A percentile compares a stretch with the other conserved stretches of the same genome.
Evolutionary conservation across 1,140 invertebrate species (phyloP).

Genomic region (Rhizoglyphus robini): DNA sequence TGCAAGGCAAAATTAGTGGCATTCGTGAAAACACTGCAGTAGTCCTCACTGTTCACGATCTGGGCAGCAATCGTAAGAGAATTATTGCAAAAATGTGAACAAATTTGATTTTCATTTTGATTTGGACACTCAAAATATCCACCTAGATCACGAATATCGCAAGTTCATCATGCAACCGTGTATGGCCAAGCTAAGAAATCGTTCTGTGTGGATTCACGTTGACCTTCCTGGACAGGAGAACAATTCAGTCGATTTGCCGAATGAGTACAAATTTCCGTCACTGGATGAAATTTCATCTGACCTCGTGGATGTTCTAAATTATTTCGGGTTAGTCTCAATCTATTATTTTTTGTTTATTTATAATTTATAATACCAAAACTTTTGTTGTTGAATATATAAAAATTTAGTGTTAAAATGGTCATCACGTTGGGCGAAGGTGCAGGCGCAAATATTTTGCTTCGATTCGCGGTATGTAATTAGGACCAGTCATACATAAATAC

Average conservation of each 20-base stretch:
- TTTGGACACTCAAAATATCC: too few species aligned
- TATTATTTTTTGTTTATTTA: too few species aligned
- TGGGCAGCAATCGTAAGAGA: constrained; percentile 25
- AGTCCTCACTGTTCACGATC: constrained; percentile 26
- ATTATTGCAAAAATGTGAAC: too few species aligned
- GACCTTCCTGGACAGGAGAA: constrained; percentile 78
- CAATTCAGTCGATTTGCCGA: constrained; percentile 51
- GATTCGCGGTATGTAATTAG: constrained; percentile 27
- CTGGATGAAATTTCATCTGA: constrained; percentile 70
- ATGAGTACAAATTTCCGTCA: constrained; percentile 61
- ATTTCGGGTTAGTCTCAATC: too few species aligned
- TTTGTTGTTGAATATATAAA: too few species aligned
- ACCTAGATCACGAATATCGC: constrained; percentile 43
- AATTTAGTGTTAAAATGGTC: constrained; percentile 34
- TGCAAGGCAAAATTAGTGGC: constrained; percentile 19
- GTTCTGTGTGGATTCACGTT: constrained; percentile 73
- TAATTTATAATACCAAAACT: too few species aligned
- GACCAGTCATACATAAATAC: too few species aligned
- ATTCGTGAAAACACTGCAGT: constrained; percentile 19
- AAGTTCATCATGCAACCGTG: constrained; percentile 60
- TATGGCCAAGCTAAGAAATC: constrained; percentile 67
- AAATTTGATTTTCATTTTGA: not conserved
- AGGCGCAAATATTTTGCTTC: constrained; percentile 28
- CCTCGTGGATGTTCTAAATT: constrained; percentile 61
- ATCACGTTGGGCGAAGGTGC: constrained; percentile 30